These are phyloP conservation scores for Drosophila mayaguana DNA, from an alignment of 2,888 invertebrate genomes.

Conservation along the genomic window DNA sequence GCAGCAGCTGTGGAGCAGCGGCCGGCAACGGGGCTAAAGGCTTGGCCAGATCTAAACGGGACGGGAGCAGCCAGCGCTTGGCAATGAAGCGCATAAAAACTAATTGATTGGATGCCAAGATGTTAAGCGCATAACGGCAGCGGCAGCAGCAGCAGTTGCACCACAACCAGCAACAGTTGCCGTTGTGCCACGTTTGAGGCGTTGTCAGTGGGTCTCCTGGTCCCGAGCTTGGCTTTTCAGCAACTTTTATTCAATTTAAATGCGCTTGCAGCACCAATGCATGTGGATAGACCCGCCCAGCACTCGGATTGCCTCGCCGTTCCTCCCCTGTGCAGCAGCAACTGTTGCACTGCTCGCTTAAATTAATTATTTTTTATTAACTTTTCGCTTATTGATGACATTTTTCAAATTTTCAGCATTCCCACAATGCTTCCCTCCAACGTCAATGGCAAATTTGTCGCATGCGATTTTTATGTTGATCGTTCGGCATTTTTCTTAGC, in stretches of 20 bases:
- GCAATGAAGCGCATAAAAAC: constrained; percentile 79
- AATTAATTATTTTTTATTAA: constrained; percentile 81
- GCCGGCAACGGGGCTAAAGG: constrained; percentile 33
- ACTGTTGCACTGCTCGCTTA: constrained; percentile 53
- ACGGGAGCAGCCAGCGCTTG: constrained; percentile 46
- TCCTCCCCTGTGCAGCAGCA: not conserved
- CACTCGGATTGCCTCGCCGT: constrained; percentile 1
- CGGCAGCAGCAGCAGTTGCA: constrained; percentile 23
- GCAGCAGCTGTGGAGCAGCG: constrained; percentile 8
- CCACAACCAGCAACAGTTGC: constrained; percentile 49
- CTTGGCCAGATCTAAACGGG: constrained; percentile 63
- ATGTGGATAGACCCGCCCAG: constrained; percentile 50
- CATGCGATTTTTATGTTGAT: constrained; percentile 72
- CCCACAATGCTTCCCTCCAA: constrained; percentile 33
- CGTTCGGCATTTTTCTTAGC: constrained; percentile 61
- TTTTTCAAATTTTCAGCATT: constrained; percentile 74
- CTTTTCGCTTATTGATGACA: constrained; percentile 80
- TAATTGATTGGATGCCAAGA: constrained; percentile 81
- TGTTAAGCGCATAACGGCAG: constrained; percentile 76
- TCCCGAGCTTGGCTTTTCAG: constrained; percentile 53
- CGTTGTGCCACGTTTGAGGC: constrained; percentile 56
- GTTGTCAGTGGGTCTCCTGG: constrained; percentile 55
- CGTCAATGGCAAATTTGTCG: constrained; percentile 70
- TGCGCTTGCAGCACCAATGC: constrained; percentile 70
- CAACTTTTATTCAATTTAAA: constrained; percentile 77